phyloP scores from a whole-genome alignment of 2,888 invertebrate species.

The Drosophila emarginata region DNA sequence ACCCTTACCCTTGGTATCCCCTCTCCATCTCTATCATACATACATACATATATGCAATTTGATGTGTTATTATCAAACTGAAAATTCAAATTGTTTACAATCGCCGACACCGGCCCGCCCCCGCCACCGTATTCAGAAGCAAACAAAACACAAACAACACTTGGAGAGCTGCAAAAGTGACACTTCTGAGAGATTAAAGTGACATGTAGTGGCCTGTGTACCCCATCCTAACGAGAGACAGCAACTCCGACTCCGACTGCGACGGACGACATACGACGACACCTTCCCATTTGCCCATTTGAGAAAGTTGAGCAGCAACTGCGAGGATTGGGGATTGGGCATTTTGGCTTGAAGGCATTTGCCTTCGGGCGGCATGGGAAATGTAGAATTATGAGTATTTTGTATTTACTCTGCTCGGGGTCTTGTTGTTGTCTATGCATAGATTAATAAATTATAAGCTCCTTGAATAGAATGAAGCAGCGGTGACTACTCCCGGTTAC shows the following conservation, averaged over 20 bases:
- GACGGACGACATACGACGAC: conserved; percentile 23
- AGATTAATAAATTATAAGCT: conserved; percentile 77
- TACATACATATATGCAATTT: conserved; percentile 55
- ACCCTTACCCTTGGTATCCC: not conserved
- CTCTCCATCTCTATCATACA: not conserved
- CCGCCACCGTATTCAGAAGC: conserved; percentile 41
- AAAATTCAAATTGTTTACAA: conserved; percentile 75
- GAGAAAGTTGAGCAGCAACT: conserved; percentile 60
- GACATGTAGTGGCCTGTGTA: conserved; percentile 63
- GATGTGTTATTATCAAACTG: conserved; percentile 76
- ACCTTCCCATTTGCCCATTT: conserved; percentile 34
- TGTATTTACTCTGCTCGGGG: conserved; percentile 50
- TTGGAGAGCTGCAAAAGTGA: conserved; percentile 76
- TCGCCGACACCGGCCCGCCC: conserved; percentile 41
- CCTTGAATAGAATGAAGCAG: conserved; percentile 24
- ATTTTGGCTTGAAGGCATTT: too few relatives aligned
- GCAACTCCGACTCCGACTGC: conserved; percentile 12
- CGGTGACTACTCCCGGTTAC: not conserved
- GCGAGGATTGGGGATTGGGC: not conserved
- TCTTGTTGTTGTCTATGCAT: conserved; percentile 50
- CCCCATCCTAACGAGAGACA: conserved; percentile 17
- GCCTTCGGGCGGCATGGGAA: conserved; percentile 38
- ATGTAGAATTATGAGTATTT: conserved; percentile 51
- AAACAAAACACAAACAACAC: conserved; percentile 49
- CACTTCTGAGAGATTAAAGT: conserved; percentile 74